Base-by-base conservation (phyloP, 2,113 vertebrate genomes). In the Caracal caracal region DNA sequence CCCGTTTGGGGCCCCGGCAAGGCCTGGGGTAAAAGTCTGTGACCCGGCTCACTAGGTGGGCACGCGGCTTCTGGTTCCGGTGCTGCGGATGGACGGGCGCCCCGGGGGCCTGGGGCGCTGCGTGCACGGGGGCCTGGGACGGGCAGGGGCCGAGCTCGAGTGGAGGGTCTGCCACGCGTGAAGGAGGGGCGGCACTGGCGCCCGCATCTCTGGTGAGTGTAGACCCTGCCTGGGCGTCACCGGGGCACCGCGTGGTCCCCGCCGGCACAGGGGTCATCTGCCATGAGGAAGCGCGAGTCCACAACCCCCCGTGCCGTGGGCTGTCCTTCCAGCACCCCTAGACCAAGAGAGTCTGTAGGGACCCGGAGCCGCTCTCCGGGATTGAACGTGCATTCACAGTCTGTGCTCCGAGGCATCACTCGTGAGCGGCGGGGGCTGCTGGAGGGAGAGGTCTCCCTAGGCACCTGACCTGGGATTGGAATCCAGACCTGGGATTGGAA, bases 1-100 rank as follows among this genome's bases (percentile, higher is more conserved):
- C 22, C 16, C 0, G 0, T 8, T 6, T 0, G 0, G 40, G 92
- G 37, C 47, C 16, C n/a, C 0, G 0, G n/a, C 49, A 11, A 40
- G 61, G 19, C 30, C 3, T 37, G 66, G 82, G 65, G 81, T 15
- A 20, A 6, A 8, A 28, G 7, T 3, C 10, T 1, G 10, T 20
- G 15, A 19, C 20, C 56, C 15, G 16, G 26, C 15, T 20, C 71
- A 0, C 49, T 6, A 33, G 35, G 56, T 3, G 13, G 40, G 33
- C 53, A 1, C 8, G 0, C n/a, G 49, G 85, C 80, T 56, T 66
- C 51, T 3, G n/a, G 10, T 56, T 51, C 37, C 10, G 4, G 40
- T 37, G 11, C 6, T 35, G n/a, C 26, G 65, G 73, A 37, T 0
- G 3, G n/a, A 30, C 12, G 66, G 66, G 43, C 17, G 28, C 75